Base-by-base conservation (phyloP, 2,113 vertebrate species). In the Petrocephalus microphthalmus region DNA sequence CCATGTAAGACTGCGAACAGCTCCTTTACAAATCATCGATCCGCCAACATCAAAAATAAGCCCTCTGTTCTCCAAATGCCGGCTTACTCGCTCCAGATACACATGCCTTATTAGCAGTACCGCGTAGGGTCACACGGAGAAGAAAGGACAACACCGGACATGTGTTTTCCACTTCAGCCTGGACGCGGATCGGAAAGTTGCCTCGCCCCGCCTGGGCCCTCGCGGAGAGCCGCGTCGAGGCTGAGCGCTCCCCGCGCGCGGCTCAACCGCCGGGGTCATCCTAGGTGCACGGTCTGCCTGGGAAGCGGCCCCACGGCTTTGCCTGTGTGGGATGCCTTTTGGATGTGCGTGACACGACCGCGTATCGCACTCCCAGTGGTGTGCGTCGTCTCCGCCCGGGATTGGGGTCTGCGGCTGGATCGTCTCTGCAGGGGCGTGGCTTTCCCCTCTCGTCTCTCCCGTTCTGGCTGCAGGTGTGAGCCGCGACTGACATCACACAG, bases 321-420 rank as follows among this genome's bases (percentile, higher is more conserved):
- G 60, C 60, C n/a, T 67, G 60, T 67, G 60, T 29, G 64, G 60
- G 60, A 71, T n/a, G 67, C 7, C 81, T 89, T 89, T 89, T 86
- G 74, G 86, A 89, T 78, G 19, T 85, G 54, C 22, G 56, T 20
- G 88, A 78, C 88, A 42, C 85, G 53, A 87, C 67, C 87, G 71
- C 85, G 81, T 87, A 89, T 60, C 22, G 56, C 86, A 88, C 57
- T 64, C 13, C 78, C 85, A 83, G 60, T 85, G 84, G 87, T 52
- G 89, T 81, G 54, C 33, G 5, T 42, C 19, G 42, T 54, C 86
- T 17, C 60, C 64, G 86, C 89, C 86, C 89, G 88, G 88, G 57
- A 64, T 52, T 19, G 57, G 90, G 88, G 89, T 90, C 90, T 88
- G 90, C 89, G 64, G 90, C 88, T 89, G 85, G 84, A 84, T 71